Percentiles rank a stretch among this genome's conserved stretches.
These are phyloP conservation scores for Panurus biarmicus DNA, from an alignment of 2,113 vertebrate species.

Conservation along the genomic window DNA sequence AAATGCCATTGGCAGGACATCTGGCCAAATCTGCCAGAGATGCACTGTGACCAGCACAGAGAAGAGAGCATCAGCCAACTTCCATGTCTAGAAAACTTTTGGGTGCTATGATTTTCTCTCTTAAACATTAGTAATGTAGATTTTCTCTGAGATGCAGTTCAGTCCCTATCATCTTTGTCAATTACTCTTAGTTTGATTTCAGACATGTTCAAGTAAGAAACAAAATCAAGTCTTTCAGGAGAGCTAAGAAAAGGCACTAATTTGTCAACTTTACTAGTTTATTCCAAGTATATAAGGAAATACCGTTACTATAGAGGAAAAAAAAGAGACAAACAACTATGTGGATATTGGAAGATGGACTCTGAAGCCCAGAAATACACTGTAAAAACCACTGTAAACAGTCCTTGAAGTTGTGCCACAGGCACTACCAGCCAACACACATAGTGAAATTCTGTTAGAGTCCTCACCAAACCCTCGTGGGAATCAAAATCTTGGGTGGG, in stretches of 20 bases:
- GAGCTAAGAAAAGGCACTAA: not conserved
- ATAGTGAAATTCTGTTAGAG: too few relatives aligned
- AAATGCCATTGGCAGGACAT: not conserved
- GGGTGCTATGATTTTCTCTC: not conserved
- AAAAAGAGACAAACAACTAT: not conserved
- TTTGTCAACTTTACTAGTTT: not conserved
- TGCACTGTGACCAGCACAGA: not conserved
- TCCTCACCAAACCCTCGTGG: not conserved
- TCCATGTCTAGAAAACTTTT: not conserved
- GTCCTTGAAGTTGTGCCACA: not conserved
- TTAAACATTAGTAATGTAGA: not conserved
- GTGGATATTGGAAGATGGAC: not conserved
- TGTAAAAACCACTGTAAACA: not conserved
- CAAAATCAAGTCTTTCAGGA: not conserved
- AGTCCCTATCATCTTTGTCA: not conserved
- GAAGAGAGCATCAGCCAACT: not conserved
- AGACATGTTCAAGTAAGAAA: not conserved
- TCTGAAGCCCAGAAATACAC: not conserved
- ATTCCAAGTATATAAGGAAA: not conserved
- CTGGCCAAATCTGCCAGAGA: not conserved
- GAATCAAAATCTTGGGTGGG: not conserved
- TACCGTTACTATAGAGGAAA: not conserved
- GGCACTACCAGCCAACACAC: not conserved
- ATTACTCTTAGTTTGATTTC: not conserved
- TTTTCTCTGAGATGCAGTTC: not conserved